Conservation (phyloP, 2,888 invertebrate genomes). For the Entomobrya multifasciata region DNA sequence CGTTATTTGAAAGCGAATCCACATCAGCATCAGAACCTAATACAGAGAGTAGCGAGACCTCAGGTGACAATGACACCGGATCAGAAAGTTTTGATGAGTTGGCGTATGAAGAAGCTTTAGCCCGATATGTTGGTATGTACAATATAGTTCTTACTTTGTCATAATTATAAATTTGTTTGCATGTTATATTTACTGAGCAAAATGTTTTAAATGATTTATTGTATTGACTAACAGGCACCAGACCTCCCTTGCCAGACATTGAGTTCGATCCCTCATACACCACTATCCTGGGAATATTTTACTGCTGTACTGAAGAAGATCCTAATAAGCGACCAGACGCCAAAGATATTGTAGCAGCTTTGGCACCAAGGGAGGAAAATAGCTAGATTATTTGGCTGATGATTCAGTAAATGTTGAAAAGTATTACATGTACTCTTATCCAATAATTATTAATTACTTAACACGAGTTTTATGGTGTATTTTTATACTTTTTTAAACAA, state of each 20-base stretch:
- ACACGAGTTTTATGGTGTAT: neutral
- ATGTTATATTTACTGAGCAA: too few relatives aligned
- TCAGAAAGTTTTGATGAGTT: slow-evolving; percentile 68
- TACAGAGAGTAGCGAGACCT: too few relatives aligned
- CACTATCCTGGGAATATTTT: slow-evolving; percentile 86
- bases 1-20: slow-evolving; percentile 23
- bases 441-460: too few relatives aligned
- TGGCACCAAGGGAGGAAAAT: neutral
- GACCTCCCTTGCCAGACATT: slow-evolving; percentile 86
- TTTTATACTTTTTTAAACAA: neutral
- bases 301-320: slow-evolving; percentile 86
- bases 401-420: too few relatives aligned
- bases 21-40: too few relatives aligned
- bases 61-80: slow-evolving; percentile 38
- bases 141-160: neutral
- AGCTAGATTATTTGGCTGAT: neutral
- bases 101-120: slow-evolving; percentile 74
- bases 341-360: slow-evolving; percentile 81
- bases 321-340: slow-evolving; percentile 85
- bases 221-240: slow-evolving; percentile 87
- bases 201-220: too few relatives aligned
- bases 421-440: too few relatives aligned
- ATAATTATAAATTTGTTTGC: too few relatives aligned
- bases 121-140: slow-evolving; percentile 69
- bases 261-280: slow-evolving; percentile 85